Base-by-base conservation (phyloP, 1,140 invertebrate species). In the Calephelis nemesis region DNA sequence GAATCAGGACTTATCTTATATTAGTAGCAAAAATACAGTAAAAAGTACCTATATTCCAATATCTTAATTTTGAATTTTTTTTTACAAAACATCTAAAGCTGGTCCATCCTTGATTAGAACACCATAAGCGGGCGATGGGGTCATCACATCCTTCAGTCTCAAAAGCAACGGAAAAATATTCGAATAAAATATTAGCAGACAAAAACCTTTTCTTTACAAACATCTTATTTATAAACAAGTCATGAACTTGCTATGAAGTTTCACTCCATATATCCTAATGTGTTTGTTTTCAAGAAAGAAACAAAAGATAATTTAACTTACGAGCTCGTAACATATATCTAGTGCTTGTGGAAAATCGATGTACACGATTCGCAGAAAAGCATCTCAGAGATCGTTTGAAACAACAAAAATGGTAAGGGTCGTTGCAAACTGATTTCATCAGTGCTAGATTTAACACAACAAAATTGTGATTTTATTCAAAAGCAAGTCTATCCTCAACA, bases 311-410 rank as follows among this genome's bases (percentile, higher is more conserved):
- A 45, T 45, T 45, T 39, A 58, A 39, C 15, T 58, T 58, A 39
- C 19, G 54, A 58, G 4, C 30, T 39, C 39, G 54, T 58, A 58
- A 30, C 54, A 58, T 19, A 58, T 58, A 58, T 30, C 30, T 30
- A 39, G 52, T 30, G 11, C 52, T 58, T 11, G 30, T 30, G 52
- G 15, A 58, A 58, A 58, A 58, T 58, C 52, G 52, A 58, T 58
- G 52, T 30, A 58, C 8, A 45, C 19, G 13, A 58, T 58, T 58
- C 52, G 9, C 30, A 12, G 52, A 58, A 58, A 58, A 30, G 52
- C 52, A 58, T 58, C 52, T 30, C 52, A 58, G 52, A 39, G 19
- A 58, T 30, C 9, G 19, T 58, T 58, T 15, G 30, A 58, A 58
- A 58, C 52, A 54, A 19, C 52, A 54, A 30, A 54, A 54, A 54